Conservation (phyloP, 2,113 vertebrate species). For the Rhabdornis inornatus region DNA sequence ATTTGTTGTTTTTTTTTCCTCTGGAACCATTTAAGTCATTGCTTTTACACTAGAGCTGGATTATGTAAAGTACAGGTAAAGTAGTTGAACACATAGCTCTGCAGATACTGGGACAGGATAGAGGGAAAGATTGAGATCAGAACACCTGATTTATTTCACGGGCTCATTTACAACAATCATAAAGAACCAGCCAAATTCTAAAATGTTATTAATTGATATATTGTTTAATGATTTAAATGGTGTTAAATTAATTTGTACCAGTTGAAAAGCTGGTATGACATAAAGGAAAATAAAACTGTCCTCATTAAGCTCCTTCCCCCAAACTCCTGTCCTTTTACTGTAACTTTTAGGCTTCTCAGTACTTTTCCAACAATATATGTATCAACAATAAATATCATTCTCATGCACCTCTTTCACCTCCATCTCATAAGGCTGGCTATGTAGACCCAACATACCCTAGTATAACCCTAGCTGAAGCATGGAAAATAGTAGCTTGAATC, state of each 20-base stretch:
- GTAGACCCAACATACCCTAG: slow-evolving; percentile 42
- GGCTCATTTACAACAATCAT: not conserved
- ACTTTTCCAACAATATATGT: slow-evolving; percentile 28
- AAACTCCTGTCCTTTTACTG: slow-evolving; percentile 24
- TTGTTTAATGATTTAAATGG: not conserved
- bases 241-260: slow-evolving; percentile 4
- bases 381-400: slow-evolving; percentile 18
- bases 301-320: not conserved
- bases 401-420: not conserved
- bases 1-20: not conserved
- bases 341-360: slow-evolving; percentile 42
- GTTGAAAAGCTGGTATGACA: not conserved
- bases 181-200: not conserved
- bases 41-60: slow-evolving; percentile 42
- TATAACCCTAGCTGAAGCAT: slow-evolving; percentile 52
- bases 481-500: slow-evolving; percentile 45
- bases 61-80: slow-evolving; percentile 29
- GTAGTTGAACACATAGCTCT: slow-evolving; percentile 34
- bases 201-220: not conserved
- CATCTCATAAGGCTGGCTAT: not conserved
- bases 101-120: slow-evolving; percentile 48
- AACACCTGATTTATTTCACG: not conserved
- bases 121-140: slow-evolving; percentile 34
- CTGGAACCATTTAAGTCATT: not conserved
- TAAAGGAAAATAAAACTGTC: slow-evolving; percentile 1